These are phyloP conservation scores for Cricetomys ansorgei DNA, from an alignment of 2,113 vertebrate genomes.

Conservation along the genomic window DNA sequence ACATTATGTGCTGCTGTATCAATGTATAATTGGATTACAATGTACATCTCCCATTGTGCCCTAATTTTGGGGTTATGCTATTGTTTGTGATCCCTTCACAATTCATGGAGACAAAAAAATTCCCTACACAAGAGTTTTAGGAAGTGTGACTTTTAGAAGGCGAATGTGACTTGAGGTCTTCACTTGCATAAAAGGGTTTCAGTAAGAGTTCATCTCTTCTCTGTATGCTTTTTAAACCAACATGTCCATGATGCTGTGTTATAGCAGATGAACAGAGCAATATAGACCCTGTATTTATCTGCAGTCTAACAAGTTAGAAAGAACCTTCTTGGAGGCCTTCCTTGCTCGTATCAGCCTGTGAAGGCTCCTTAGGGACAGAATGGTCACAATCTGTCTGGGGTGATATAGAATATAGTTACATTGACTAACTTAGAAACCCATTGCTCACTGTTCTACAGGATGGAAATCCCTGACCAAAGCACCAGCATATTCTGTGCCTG, in stretches of 20 bases:
- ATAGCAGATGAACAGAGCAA: rapidly evolving
- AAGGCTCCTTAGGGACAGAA: background rate
- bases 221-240: background rate
- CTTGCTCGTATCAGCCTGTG: background rate
- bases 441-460: background rate
- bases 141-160: background rate
- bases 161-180: background rate
- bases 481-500: no score
- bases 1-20: background rate
- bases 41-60: background rate
- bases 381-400: background rate
- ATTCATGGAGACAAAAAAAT: background rate
- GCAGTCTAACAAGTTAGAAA: background rate
- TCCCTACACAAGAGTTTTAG: background rate
- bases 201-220: background rate
- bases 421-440: background rate
- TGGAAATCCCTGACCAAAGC: background rate
- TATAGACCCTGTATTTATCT: background rate
- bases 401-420: background rate
- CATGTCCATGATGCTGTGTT: background rate
- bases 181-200: background rate
- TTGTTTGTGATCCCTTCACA: background rate
- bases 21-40: background rate
- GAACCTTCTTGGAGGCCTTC: background rate
- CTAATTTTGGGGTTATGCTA: background rate